Evolutionary conservation across 2,888 invertebrate species (phyloP), one percentile per base, ranked within the genome.

Genomic region (Aleiodes alternator): DNA sequence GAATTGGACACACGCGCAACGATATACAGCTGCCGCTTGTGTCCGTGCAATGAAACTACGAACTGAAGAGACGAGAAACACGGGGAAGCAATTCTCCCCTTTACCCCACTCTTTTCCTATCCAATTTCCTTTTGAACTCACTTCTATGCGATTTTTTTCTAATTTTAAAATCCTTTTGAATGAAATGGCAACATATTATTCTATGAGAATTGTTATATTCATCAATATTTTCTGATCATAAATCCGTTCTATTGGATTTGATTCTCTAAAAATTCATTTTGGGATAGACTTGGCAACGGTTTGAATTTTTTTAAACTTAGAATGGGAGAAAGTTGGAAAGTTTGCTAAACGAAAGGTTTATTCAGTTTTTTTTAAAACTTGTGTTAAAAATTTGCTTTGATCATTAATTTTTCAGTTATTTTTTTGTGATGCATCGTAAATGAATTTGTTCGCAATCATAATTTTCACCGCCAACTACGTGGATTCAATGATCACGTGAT

Each of bases 1-100:
- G n/a, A n/a, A n/a, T 57, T 72, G 53, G 53, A 75, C 76, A 16
- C 72, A 56, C 53, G 82, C 83, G 85, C 79, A 84, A 81, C 80
- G 80, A 82, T 83, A 82, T 83, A 84, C 84, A 82, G 79, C 23
- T 76, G 78, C 71, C 69, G 72, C 69, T 69, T 53, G 43, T 66
- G 43, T 16, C 12, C 23, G 11, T 29, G 11, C 7, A 29, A 16
- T 16, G 38, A 61, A 69, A 34, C 75, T 56, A 53, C 61, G 64
- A 53, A 1, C n/a, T 61, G 12, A 23, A 57, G 57, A 57, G 29
- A 29, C 48, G 14, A 55, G 55, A 55, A 4, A 51, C 51, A 55
- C 55, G 14, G 55, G 6, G 48, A 9, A 38, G 48, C 11, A 43
- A 8, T 64, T n/a, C 43, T 14, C n/a, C 29, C 29, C 16, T 64